Evolutionary conservation across 2,113 vertebrate species (phyloP).

Genomic region (Heterotis niloticus): DNA sequence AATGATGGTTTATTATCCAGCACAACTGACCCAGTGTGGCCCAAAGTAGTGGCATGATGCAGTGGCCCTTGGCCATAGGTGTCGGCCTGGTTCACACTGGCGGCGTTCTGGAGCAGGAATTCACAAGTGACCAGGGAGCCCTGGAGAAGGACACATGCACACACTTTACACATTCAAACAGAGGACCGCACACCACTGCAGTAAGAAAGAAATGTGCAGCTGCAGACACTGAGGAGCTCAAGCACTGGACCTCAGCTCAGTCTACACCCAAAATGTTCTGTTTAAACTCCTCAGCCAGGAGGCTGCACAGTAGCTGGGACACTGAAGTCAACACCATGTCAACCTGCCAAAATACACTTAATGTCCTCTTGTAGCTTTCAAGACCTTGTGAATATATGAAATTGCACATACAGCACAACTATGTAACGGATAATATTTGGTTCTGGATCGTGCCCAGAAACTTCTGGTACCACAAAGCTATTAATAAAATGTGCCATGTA

Average conservation of each 20-base stretch:
- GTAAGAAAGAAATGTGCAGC: background rate
- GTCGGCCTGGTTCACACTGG: conserved; percentile 91
- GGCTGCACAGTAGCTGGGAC: conserved; percentile 6
- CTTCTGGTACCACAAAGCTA: too few species aligned
- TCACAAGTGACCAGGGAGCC: conserved; percentile 93
- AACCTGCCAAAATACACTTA: background rate
- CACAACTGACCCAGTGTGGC: conserved; percentile 82
- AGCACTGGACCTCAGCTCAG: background rate
- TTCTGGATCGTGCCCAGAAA: too few species aligned
- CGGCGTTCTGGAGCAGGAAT: conserved; percentile 94
- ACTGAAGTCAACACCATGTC: background rate
- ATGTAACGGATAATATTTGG: background rate
- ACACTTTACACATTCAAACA: background rate
- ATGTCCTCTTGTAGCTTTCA: background rate
- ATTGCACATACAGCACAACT: background rate
- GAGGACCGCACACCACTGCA: background rate
- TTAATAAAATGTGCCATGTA: too few species aligned
- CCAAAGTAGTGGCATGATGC: conserved; percentile 91
- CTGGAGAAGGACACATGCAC: conserved; percentile 48
- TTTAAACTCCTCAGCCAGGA: background rate
- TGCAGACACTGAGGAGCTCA: background rate
- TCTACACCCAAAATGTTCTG: background rate
- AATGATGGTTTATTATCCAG: background rate
- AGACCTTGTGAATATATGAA: background rate
- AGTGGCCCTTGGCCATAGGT: conserved; percentile 83